Percentiles rank a stretch among this genome's conserved stretches.
These are phyloP conservation scores for Ischnura elegans DNA, from an alignment of 2,888 invertebrate species.

Conservation along the genomic window DNA sequence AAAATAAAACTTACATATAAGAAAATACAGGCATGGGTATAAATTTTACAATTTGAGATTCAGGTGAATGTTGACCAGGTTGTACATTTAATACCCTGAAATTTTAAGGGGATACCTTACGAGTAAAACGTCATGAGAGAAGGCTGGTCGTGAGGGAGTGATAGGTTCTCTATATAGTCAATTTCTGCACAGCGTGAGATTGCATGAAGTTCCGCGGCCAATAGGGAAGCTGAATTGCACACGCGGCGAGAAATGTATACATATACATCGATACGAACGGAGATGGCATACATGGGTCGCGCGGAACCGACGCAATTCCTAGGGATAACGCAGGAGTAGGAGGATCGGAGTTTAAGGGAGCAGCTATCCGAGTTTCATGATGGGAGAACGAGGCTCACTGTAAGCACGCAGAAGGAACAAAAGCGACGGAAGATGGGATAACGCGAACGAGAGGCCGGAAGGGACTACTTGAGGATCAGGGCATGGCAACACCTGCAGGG, in stretches of 20 bases:
- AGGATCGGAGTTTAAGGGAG: not conserved
- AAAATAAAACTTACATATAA: no score
- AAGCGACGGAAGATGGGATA: not conserved
- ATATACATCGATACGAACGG: not conserved
- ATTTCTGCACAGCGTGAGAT: no score
- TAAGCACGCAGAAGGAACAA: not conserved
- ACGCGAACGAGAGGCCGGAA: constrained; percentile 13
- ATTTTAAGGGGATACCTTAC: no score
- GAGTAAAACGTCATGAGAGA: no score
- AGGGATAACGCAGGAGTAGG: not conserved
- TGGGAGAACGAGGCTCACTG: not conserved
- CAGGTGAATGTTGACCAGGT: no score
- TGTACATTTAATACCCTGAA: no score
- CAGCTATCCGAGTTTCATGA: not conserved
- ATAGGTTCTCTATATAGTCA: no score
- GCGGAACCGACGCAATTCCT: not conserved
- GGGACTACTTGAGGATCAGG: constrained; percentile 27
- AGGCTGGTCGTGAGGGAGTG: not conserved
- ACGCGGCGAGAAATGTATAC: not conserved
- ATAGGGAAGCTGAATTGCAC: no score
- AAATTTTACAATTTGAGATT: no score
- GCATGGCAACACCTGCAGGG: constrained; percentile 6
- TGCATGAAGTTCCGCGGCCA: no score
- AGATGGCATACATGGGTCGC: not conserved
- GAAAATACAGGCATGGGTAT: no score